Conservation (phyloP, 1,140 invertebrate genomes). For the Zaprionus gabonicus region DNA sequence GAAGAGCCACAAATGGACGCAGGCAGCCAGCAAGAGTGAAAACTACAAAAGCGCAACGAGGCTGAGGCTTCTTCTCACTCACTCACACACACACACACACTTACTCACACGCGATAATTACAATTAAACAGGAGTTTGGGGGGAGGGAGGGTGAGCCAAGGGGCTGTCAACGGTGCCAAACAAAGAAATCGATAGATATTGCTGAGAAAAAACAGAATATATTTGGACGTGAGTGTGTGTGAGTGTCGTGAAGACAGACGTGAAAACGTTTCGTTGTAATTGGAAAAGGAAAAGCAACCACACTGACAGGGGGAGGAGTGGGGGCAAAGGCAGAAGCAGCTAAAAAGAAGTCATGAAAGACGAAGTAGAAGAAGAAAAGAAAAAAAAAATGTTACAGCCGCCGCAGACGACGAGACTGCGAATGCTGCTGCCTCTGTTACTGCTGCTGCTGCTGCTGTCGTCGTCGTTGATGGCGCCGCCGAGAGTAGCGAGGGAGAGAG, state of each 20-base stretch:
- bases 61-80: slow-evolving; percentile 49
- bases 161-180: slow-evolving; percentile 50
- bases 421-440: slow-evolving; percentile 38
- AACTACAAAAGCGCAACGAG: slow-evolving; percentile 70
- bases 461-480: slow-evolving; percentile 50
- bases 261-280: slow-evolving; percentile 59
- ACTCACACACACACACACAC: slow-evolving; percentile 29
- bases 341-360: slow-evolving; percentile 64
- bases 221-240: background rate
- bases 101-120: slow-evolving; percentile 62
- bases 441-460: slow-evolving; percentile 36
- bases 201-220: slow-evolving; percentile 51
- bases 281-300: slow-evolving; percentile 64
- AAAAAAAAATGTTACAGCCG: slow-evolving; percentile 73
- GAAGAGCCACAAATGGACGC: slow-evolving; percentile 29
- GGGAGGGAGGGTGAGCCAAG: background rate
- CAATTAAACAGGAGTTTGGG: slow-evolving; percentile 58
- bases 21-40: slow-evolving; percentile 26
- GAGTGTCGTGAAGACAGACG: slow-evolving; percentile 18
- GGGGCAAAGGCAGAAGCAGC: slow-evolving; percentile 34
- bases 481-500: slow-evolving; percentile 41
- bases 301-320: slow-evolving; percentile 1
- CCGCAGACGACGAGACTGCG: slow-evolving; percentile 69
- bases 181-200: slow-evolving; percentile 82
- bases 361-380: slow-evolving; percentile 37